phyloP scores from a whole-genome alignment of 2,888 invertebrate species.

The Acronicta leporina region DNA sequence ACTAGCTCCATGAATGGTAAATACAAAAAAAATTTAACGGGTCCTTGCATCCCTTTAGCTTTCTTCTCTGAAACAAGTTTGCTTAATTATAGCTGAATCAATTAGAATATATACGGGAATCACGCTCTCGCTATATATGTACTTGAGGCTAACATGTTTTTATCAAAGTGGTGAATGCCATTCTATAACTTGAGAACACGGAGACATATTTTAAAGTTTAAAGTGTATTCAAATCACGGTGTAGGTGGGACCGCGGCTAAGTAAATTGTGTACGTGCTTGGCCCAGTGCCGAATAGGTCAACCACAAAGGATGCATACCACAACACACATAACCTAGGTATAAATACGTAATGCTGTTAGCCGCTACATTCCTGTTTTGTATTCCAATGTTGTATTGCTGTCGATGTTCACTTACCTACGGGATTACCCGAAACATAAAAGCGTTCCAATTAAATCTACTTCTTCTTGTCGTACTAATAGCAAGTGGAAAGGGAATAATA shows the following conservation, averaged over 20 bases:
- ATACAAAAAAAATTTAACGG: too few species aligned
- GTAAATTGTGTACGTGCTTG: constrained; percentile 88
- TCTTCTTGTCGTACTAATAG: too few species aligned
- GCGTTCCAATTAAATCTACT: constrained; percentile 4
- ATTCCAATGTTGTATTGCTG: constrained; percentile 46
- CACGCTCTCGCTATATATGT: constrained; percentile 7
- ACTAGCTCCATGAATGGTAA: too few species aligned
- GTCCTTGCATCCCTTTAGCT: too few species aligned
- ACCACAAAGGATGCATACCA: constrained; percentile 69
- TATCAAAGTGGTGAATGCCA: constrained; percentile 40
- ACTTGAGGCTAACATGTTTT: constrained; percentile 28
- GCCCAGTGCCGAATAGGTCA: constrained; percentile 83
- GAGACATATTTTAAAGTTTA: constrained; percentile 67
- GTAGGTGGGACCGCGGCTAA: constrained; percentile 76
- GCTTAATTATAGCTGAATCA: too few species aligned
- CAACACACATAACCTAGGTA: constrained; percentile 56
- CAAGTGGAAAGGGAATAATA: too few species aligned
- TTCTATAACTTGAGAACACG: constrained; percentile 46
- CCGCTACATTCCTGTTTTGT: constrained; percentile 47
- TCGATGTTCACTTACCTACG: constrained; percentile 19
- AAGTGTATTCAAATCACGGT: constrained; percentile 82
- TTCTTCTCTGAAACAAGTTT: too few species aligned
- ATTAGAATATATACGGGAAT: constrained; percentile 2
- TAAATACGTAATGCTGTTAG: constrained; percentile 56
- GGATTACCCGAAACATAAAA: constrained; percentile 19